Conservation (phyloP, 2,113 vertebrate genomes). For the Bubo bubo region DNA sequence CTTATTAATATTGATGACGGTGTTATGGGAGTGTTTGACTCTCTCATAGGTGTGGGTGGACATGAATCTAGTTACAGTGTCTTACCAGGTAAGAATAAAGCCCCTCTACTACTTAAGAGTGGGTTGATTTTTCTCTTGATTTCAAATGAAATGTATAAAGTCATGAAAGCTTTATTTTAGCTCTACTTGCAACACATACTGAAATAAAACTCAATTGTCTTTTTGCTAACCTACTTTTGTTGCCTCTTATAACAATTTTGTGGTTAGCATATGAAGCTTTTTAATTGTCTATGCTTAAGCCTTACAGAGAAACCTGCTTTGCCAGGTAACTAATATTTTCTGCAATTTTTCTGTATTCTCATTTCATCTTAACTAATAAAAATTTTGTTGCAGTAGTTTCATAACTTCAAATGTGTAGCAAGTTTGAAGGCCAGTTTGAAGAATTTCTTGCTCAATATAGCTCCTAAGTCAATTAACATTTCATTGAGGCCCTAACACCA, state of each 20-base stretch:
- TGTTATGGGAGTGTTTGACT: constrained; percentile 69
- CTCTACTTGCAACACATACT: not conserved
- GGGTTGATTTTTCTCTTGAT: not conserved
- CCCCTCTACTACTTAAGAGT: not conserved
- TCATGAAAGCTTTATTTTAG: not conserved
- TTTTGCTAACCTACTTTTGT: not conserved
- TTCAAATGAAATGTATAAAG: not conserved
- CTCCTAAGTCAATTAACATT: not conserved
- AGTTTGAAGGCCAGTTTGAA: not conserved
- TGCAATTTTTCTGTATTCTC: not conserved
- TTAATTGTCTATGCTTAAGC: not conserved
- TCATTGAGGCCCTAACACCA: not conserved
- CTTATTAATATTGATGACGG: constrained; percentile 60
- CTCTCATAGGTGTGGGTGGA: constrained; percentile 74
- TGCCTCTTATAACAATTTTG: not conserved
- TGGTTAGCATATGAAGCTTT: not conserved
- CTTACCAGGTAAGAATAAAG: constrained; percentile 84
- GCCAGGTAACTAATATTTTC: not conserved
- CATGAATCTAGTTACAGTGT: constrained; percentile 82
- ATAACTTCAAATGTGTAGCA: not conserved
- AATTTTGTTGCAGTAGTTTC: not conserved
- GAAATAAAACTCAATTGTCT: not conserved
- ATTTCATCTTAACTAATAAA: not conserved
- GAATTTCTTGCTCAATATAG: not conserved
- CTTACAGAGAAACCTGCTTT: not conserved